Percentiles rank a stretch among this genome's conserved stretches.
phyloP scores from a whole-genome alignment of 2,888 invertebrate species.

The Ferrisia virgata region DNA sequence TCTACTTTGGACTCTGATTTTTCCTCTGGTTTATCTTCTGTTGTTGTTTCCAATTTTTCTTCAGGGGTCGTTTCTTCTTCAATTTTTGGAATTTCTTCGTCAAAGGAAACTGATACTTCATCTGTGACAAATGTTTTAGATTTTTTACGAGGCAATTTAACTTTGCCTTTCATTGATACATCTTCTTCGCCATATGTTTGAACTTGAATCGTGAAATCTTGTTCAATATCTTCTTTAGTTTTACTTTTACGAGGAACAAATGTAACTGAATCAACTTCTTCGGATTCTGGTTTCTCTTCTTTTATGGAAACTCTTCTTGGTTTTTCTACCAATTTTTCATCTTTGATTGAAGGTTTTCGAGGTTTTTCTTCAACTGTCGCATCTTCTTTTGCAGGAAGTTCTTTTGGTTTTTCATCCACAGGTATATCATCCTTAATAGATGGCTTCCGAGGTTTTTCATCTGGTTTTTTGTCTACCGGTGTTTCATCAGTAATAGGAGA shows the following conservation, averaged over 20 bases:
- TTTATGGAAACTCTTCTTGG: slow-evolving; percentile 55
- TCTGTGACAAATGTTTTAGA: slow-evolving; percentile 50
- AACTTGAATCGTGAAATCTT: slow-evolving; percentile 81
- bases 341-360: not conserved
- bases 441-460: slow-evolving; percentile 50
- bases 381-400: slow-evolving; percentile 52
- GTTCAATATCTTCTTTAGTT: slow-evolving; percentile 82
- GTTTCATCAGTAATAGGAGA: not conserved
- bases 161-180: slow-evolving; percentile 79
- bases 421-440: slow-evolving; percentile 53
- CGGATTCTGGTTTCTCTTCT: slow-evolving; percentile 56
- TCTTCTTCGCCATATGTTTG: slow-evolving; percentile 85
- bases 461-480: slow-evolving; percentile 48
- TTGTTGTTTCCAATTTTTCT: slow-evolving; percentile 26
- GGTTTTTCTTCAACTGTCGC: slow-evolving; percentile 11
- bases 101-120: slow-evolving; percentile 57
- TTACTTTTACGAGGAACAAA: slow-evolving; percentile 59
- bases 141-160: slow-evolving; percentile 67
- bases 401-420: slow-evolving; percentile 50
- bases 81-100: slow-evolving; percentile 54
- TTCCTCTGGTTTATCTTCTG: slow-evolving; percentile 49
- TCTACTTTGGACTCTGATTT: slow-evolving; percentile 51
- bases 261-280: slow-evolving; percentile 72
- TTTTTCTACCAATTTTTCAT: slow-evolving; percentile 60
- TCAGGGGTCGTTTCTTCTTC: not conserved